These are phyloP conservation scores for Sthenelais limicola DNA, from an alignment of 2,888 invertebrate genomes.

Conservation along the genomic window DNA sequence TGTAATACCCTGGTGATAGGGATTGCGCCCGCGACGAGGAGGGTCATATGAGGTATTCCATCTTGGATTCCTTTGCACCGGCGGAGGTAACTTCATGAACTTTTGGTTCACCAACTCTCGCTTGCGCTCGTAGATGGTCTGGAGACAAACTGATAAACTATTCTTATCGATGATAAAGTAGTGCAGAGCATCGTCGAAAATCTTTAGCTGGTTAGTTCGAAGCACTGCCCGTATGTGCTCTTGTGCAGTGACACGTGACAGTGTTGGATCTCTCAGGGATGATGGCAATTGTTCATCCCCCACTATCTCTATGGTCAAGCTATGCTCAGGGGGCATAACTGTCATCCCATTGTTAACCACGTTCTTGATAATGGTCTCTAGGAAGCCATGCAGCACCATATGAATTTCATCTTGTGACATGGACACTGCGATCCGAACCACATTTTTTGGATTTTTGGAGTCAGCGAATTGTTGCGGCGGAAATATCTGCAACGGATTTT, in stretches of 20 bases:
- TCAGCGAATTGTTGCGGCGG: not conserved
- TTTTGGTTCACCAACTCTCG: no score
- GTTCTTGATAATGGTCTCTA: not conserved
- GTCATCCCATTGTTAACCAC: not conserved
- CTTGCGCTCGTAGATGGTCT: no score
- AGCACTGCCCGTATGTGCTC: slow-evolving; percentile 2
- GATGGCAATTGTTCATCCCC: not conserved
- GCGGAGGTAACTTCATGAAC: no score
- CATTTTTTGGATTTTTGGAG: not conserved
- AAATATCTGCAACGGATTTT: not conserved
- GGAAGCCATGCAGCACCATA: slow-evolving; percentile 4
- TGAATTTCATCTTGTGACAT: not conserved
- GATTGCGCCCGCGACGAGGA: no score
- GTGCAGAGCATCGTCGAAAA: no score
- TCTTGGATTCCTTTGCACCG: no score
- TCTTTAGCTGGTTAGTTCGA: no score
- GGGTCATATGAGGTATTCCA: no score
- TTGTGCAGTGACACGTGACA: slow-evolving; percentile 9
- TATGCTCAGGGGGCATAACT: not conserved
- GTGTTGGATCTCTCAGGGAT: not conserved
- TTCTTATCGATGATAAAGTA: no score
- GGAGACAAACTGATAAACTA: no score
- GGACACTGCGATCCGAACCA: not conserved
- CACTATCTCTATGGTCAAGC: not conserved
- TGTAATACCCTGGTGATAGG: no score